Base-by-base conservation (phyloP, 2,888 invertebrate genomes). In the Orthonychiurus folsomi region DNA sequence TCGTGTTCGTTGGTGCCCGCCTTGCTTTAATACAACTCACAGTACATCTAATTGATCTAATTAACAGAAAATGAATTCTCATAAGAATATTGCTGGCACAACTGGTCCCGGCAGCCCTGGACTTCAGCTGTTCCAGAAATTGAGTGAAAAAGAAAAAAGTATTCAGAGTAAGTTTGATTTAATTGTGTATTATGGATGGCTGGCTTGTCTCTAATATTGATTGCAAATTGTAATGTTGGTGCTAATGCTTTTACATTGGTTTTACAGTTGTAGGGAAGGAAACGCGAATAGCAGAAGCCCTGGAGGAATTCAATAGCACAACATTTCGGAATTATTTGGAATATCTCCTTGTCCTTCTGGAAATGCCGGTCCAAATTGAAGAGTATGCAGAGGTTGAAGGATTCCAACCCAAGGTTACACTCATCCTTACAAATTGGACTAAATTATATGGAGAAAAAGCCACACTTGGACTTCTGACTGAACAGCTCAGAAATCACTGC, bases 301-400 rank as follows among this genome's bases (percentile, higher is more conserved):
- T 65, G 20, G 54, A 60, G 15, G 62, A 56, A 52, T 60, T 62
- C 23, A 56, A 59, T 18, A 27, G 55, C 23, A 54, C 25, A 26
- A 63, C 63, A 25, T 65, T 65, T 37, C 50, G 59, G n/a, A 63
- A 61, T 23, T 63, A 52, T 28, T 63, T 63, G 61, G 60, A 63
- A 47, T 65, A 65, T 28, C 37, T 65, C 2, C 26, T 65, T 21
- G 50, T 50, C 25, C 50, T 65, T 2, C 50, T 65, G 26, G 63
- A 58, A 37, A 57, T 65, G 57, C 47, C 53, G 2, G 50, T 12
- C 28, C 20, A 59, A 12, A 47, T n/a, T 20, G 20, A 20, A 3
- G 59, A 59, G 21, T 59, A 59, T 23, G 12, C 21, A 23, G 24
- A 12, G 12, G 24, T 59, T 5, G 25, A 26, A 12, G 26, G 9